Base-by-base conservation (phyloP, 2,113 vertebrate genomes). In the Tonatia bakeri region DNA sequence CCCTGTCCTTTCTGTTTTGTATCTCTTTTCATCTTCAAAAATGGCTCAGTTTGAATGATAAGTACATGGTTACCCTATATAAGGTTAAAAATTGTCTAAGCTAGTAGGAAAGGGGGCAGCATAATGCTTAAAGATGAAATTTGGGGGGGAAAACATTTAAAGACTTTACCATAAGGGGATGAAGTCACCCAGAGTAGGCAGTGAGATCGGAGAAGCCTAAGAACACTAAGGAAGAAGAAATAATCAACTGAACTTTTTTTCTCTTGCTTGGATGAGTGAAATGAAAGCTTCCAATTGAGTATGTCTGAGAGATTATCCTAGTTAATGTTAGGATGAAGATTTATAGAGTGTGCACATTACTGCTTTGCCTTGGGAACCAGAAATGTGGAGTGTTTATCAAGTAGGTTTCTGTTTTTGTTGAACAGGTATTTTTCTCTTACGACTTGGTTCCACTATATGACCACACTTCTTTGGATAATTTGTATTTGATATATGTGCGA, bases 381-480 rank as follows among this genome's bases (percentile, higher is more conserved):
- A 97, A 98, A 96, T 96, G 15, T 76, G 84, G 92, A 94, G 83
- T 86, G 94, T 98, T 98, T 98, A 97, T 97, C 97, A 98, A 97
- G 87, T 87, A 94, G 96, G 81, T 94, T 98, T 98, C 97, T 98
- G 95, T 75, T 98, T 98, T 98, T 98, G 89, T 98, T 96, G 97
- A 97, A 91, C 94, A 98, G 94, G 91, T 98, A 97, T 98, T 95
- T 98, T 97, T 94, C 92, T 97, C 72, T 98, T 98, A 98, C 72
- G 97, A 96, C 94, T 97, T 95, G 96, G 96, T 98, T 98, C 96
- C 97, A 97, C 86, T 98, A 9, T 97, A 95, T 97, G 95, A 97
- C 98, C 91, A 45, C 97, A 95, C 97, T 97, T 98, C 95, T 98
- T 98, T 98, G 97, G 92, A 96, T 98, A 98, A 98, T 98, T 98